phyloP scores from a whole-genome alignment of 2,113 vertebrate species.

The Fulica atra region DNA sequence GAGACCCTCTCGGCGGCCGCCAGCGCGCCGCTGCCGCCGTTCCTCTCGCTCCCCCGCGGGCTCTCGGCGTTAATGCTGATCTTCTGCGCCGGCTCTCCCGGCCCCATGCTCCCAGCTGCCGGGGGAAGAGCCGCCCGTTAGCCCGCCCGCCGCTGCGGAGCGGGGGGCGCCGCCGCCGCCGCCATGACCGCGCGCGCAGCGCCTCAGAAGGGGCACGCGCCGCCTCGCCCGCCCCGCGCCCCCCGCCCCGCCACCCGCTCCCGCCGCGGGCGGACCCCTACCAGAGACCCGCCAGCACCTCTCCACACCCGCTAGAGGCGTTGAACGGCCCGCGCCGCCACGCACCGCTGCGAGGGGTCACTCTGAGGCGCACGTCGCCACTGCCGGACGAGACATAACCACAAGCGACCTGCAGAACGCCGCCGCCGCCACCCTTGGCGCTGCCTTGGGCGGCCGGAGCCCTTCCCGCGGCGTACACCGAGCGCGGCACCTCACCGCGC shows the following conservation, averaged over 20 bases:
- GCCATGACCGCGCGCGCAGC: neutral
- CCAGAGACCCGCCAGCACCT: neutral
- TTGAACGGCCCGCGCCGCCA: accelerated
- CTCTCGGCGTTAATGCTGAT: slow-evolving; percentile 66
- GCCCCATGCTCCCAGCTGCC: slow-evolving; percentile 61
- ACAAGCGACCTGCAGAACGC: accelerated
- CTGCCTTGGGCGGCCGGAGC: neutral
- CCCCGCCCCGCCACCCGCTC: neutral
- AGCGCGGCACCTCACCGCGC: accelerated
- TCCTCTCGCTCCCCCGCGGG: neutral
- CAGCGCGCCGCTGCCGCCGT: neutral
- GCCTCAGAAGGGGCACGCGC: neutral
- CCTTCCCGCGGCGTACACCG: neutral
- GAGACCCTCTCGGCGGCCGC: neutral
- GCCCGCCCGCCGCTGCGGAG: neutral
- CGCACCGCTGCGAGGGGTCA: no score
- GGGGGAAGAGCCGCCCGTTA: neutral
- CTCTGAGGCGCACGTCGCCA: accelerated
- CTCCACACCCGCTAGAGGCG: accelerated
- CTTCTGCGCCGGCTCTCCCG: slow-evolving; percentile 46
- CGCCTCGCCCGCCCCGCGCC: neutral
- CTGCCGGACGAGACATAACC: accelerated
- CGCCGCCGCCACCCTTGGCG: accelerated
- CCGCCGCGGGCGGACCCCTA: neutral
- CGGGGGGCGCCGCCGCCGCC: no score